Percentiles rank a stretch among this genome's conserved stretches.
Evolutionary conservation across 2,113 vertebrate genomes (phyloP).

Genomic region (Ciconia boyciana): DNA sequence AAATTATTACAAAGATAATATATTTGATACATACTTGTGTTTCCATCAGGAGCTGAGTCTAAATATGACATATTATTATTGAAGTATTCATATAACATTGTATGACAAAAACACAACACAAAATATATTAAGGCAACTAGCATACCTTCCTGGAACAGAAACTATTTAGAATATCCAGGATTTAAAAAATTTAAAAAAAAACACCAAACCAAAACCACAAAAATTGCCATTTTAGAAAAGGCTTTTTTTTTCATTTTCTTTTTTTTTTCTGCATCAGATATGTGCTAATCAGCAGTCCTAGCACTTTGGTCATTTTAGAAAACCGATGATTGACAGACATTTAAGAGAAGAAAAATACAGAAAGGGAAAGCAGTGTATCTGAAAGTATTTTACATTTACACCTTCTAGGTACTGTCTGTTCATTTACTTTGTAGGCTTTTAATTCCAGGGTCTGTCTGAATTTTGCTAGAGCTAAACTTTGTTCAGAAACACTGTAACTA

Average conservation of each 20-base stretch:
- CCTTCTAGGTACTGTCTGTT: background rate
- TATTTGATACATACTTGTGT: background rate
- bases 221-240: background rate
- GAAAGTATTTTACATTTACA: background rate
- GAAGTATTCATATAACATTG: background rate
- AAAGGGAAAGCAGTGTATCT: background rate
- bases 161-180: background rate
- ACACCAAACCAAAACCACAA: background rate
- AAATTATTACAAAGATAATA: slow-evolving; percentile 59
- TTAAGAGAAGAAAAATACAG: background rate
- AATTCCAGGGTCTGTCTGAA: background rate
- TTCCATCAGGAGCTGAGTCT: slow-evolving; percentile 39
- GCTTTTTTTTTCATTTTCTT: too few species aligned
- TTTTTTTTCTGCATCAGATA: background rate
- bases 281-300: background rate
- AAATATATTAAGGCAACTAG: slow-evolving; percentile 46
- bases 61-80: background rate
- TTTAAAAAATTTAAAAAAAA: background rate
- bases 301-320: background rate
- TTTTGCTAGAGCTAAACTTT: background rate
- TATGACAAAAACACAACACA: background rate
- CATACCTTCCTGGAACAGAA: background rate
- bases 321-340: background rate
- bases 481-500: background rate
- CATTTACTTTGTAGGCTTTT: background rate